These are phyloP conservation scores for Malacoraja senta DNA, from an alignment of 2,797 vertebrate species.

Conservation along the genomic window DNA sequence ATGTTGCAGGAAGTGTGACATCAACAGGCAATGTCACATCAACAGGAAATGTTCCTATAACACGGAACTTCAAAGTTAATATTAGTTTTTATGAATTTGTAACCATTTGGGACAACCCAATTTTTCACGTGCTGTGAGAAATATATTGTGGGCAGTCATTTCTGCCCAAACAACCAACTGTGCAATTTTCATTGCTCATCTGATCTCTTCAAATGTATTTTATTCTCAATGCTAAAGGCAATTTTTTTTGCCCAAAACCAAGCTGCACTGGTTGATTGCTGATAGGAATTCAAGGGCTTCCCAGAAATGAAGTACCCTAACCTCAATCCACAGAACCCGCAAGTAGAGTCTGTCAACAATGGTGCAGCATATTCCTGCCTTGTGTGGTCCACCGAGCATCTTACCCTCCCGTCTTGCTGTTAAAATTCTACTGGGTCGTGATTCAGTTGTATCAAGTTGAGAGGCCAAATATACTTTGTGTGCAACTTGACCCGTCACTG, in stretches of 20 bases:
- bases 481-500: no score
- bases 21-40: not conserved
- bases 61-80: not conserved
- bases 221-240: not conserved
- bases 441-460: no score
- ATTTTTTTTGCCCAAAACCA: not conserved
- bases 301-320: not conserved
- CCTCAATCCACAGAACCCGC: not conserved
- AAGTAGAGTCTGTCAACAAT: not conserved
- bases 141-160: not conserved
- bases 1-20: not conserved
- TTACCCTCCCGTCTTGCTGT: no score
- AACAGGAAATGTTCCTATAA: not conserved
- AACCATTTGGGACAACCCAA: not conserved
- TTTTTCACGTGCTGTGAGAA: not conserved
- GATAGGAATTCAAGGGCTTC: not conserved
- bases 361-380: no score
- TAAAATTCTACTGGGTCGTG: no score
- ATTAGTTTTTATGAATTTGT: not conserved
- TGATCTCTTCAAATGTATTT: no score
- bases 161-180: not conserved
- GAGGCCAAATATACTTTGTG: no score
- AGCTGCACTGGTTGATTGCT: not conserved
- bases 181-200: no score
- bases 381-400: no score